phyloP scores from a whole-genome alignment of 2,797 vertebrate species.

The Rhinichthys osculus region DNA sequence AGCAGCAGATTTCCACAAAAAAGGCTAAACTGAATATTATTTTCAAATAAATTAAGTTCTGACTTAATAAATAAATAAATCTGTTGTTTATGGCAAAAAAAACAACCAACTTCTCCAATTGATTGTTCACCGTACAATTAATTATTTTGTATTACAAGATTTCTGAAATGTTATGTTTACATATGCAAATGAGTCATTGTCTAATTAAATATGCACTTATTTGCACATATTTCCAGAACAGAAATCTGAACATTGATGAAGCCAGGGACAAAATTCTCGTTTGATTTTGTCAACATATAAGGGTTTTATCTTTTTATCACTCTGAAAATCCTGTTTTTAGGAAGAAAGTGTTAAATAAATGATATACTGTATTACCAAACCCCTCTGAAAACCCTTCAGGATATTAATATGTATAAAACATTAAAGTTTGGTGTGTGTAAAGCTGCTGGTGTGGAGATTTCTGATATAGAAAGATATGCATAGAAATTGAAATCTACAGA shows the following conservation, averaged over 20 bases:
- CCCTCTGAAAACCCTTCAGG: not conserved
- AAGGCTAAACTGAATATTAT: not conserved
- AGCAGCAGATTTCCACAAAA: not conserved
- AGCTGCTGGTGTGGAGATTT: not conserved
- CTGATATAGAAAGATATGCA: no score
- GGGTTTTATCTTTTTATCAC: not conserved
- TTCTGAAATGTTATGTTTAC: no score
- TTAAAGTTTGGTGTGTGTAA: not conserved
- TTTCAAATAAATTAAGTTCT: not conserved
- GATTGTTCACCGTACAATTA: no score
- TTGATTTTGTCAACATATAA: no score
- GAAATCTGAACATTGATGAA: no score
- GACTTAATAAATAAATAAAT: not conserved
- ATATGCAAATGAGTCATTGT: no score
- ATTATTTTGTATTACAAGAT: no score
- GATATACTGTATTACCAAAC: not conserved
- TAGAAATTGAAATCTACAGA: not conserved
- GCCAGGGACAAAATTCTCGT: no score
- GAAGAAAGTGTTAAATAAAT: not conserved
- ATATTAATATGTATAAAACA: not conserved
- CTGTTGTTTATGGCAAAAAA: not conserved
- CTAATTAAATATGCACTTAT: no score
- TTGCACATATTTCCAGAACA: no score
- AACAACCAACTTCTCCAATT: no score
- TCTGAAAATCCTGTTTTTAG: not conserved